Conservation (phyloP, 2,113 vertebrate species). For the Cercopithecus mona region DNA sequence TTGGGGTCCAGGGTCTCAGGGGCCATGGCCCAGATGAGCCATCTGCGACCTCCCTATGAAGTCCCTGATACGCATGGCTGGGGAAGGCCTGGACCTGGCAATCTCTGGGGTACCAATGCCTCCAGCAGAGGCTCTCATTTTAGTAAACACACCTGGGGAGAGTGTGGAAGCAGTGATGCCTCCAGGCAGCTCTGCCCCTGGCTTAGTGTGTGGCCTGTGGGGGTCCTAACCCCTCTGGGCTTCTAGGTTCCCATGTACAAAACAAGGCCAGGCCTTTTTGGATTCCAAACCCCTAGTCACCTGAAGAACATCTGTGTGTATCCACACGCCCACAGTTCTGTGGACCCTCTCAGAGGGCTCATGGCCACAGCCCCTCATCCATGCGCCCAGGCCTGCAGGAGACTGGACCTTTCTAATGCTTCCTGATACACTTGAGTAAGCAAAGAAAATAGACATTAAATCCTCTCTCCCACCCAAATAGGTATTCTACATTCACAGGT, state of each 20-base stretch:
- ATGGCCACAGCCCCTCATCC: fast-evolving
- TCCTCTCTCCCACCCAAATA: neutral
- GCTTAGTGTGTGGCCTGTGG: fast-evolving
- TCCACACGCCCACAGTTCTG: neutral
- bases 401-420: neutral
- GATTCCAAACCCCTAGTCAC: neutral
- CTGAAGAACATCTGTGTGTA: neutral
- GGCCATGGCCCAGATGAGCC: neutral
- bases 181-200: neutral
- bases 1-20: neutral
- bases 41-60: neutral
- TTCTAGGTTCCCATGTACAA: neutral
- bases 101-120: neutral
- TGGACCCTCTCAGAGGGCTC: neutral
- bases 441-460: neutral
- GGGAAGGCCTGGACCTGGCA: neutral
- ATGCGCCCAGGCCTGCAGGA: neutral
- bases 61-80: neutral
- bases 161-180: neutral
- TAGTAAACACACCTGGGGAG: neutral
- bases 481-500: neutral
- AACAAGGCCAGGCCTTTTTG: neutral
- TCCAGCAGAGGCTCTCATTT: neutral
- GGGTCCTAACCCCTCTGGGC: neutral
- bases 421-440: neutral